These are phyloP conservation scores for Amazona finschi DNA, from an alignment of 2,797 vertebrate species.

Conservation along the genomic window DNA sequence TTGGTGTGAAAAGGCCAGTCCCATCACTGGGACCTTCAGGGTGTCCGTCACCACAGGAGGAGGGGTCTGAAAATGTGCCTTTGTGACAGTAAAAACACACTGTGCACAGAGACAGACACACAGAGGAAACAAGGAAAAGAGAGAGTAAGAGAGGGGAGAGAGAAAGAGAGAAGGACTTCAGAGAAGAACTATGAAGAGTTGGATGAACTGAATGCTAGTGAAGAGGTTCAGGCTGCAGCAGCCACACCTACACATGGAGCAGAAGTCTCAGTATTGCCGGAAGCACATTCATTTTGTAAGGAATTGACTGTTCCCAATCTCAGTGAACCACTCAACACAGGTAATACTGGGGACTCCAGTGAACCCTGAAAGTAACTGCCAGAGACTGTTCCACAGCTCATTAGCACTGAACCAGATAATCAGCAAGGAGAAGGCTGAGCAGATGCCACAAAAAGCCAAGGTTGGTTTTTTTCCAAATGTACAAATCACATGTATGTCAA, in stretches of 20 bases:
- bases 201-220: slow-evolving; percentile 55
- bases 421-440: neutral
- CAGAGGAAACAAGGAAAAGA: slow-evolving; percentile 71
- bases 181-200: slow-evolving; percentile 65
- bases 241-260: neutral
- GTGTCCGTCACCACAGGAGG: slow-evolving; percentile 91
- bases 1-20: slow-evolving; percentile 92
- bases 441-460: neutral
- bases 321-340: neutral
- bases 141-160: slow-evolving; percentile 19
- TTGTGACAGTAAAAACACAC: slow-evolving; percentile 96
- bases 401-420: neutral
- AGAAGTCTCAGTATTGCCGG: neutral
- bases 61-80: slow-evolving; percentile 92
- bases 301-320: neutral
- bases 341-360: neutral
- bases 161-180: slow-evolving; percentile 72
- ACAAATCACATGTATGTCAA: neutral
- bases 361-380: slow-evolving; percentile 1
- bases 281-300: neutral
- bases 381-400: slow-evolving; percentile 1
- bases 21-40: slow-evolving; percentile 92
- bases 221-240: slow-evolving; percentile 22
- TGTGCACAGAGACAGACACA: slow-evolving; percentile 76
- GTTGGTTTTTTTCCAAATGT: neutral